Evolutionary conservation across 2,888 invertebrate species (phyloP), one percentile per base, ranked within the genome.

Genomic region (Thecophora atra): DNA sequence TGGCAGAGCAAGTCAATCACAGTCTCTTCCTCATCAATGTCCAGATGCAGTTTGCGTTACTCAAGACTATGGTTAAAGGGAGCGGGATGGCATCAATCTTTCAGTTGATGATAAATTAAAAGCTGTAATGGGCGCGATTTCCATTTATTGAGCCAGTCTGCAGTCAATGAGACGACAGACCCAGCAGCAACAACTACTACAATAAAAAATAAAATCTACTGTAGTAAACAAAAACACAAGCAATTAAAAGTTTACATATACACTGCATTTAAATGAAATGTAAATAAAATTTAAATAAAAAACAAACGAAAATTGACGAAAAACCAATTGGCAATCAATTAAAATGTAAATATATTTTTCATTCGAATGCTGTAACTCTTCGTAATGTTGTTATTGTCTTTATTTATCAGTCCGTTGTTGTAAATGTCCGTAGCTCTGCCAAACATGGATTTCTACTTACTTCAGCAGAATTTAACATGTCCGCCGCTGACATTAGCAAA

Each of bases 401-500:
- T 17, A 44, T 58, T 62, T 19, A 64, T 64, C 42, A 67, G 63
- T 68, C 74, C n/a, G n/a, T n/a, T 60, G 67, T 58, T 62, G 72
- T 74, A 44, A 56, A 51, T 26, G 58, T 6, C 37, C 26, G 19
- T 21, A 37, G 56, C 56, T 51, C 63, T 70, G 51, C 30, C 17
- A 63, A 70, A 70, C 77, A 77, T 76, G 76, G 68, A 74, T 74
- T 77, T 75, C 68, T 73, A 76, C 75, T 76, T 74, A 76, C 75
- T 74, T 71, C 68, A 75, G 76, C 77, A 74, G 72, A 68, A 58
- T 73, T 66, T 42, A 71, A 65, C 73, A 73, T 64, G 65, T 69
- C 66, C 70, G 11, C 11, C 7, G 69, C 68, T 71, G 66, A 75
- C 72, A 72, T 21, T 37, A 67, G 73, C 74, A 71, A 5, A 42